phyloP scores from a whole-genome alignment of 2,113 vertebrate genomes.

The Burhinus bistriatus region DNA sequence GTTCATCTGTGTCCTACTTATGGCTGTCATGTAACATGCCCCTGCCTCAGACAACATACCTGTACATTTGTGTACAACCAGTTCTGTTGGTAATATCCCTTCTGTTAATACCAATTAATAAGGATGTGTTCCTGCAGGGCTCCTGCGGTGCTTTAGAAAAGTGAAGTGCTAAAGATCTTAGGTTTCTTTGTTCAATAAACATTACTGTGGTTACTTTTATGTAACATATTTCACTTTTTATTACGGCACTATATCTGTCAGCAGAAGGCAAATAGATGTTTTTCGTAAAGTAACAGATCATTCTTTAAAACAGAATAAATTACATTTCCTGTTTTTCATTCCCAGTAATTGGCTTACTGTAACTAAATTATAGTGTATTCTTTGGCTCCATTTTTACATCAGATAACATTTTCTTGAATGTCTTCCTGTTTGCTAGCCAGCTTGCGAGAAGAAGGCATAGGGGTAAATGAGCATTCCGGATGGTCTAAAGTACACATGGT shows the following conservation, averaged over 20 bases:
- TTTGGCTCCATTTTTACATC: not conserved
- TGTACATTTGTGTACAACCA: not conserved
- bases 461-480: not conserved
- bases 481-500: not conserved
- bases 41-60: not conserved
- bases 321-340: not conserved
- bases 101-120: not conserved
- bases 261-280: not conserved
- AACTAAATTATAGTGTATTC: not conserved
- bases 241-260: not conserved
- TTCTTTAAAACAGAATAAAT: not conserved
- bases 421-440: not conserved
- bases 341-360: not conserved
- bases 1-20: not conserved
- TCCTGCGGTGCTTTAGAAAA: not conserved
- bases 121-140: not conserved
- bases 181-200: constrained; percentile 9
- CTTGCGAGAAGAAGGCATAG: not conserved
- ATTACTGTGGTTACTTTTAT: not conserved
- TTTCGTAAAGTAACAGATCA: not conserved
- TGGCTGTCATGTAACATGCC: not conserved
- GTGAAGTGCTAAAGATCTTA: not conserved
- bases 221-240: not conserved
- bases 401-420: not conserved
- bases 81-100: not conserved